Evolutionary conservation across 2,888 invertebrate species (phyloP), one percentile per base, ranked within the genome.

Genomic region (Folsomia manolachei): DNA sequence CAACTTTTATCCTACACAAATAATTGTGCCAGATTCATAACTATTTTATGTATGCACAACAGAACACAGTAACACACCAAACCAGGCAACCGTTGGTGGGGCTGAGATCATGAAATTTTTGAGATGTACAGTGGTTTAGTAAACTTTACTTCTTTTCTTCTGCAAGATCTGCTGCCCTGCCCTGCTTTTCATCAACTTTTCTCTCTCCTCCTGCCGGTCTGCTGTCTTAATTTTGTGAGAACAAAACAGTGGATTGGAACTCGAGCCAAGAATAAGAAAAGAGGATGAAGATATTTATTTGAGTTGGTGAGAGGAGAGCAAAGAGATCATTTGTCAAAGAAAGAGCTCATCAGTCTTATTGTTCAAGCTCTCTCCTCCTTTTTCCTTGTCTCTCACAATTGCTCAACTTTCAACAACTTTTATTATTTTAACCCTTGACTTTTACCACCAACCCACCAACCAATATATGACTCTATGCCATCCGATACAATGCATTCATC

Each of bases 321-420:
- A 52, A 66, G 66, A 51, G 52, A 66, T 24, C 66, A 66, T 66
- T 66, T 66, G 66, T 66, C 66, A 66, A 52, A 66, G 66, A 66
- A 66, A 66, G 66, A 27, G 66, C 66, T 66, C 66, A 66, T 66
- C 66, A 66, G 66, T 66, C 66, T 39, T 52, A 66, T 66, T 66
- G 66, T 66, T 66, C 66, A 39, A 9, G 14, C 39, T 39, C 14
- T 39, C n/a, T 21, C 60, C 60, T 60, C 60, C 60, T 21, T 7
- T 64, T 27, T 64, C 27, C 64, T 64, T 27, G 27, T 39, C 39
- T 39, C 39, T 64, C 51, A 66, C 52, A 66, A 66, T 51, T 52
- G 66, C 66, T 51, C 66, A 39, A 66, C 66, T 66, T 27, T 66
- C 66, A 66, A 52, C 66, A 51, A 24, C 27, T 27, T 23, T 18